Conservation (phyloP, 2,797 vertebrate genomes). For the Pristis pectinata region DNA sequence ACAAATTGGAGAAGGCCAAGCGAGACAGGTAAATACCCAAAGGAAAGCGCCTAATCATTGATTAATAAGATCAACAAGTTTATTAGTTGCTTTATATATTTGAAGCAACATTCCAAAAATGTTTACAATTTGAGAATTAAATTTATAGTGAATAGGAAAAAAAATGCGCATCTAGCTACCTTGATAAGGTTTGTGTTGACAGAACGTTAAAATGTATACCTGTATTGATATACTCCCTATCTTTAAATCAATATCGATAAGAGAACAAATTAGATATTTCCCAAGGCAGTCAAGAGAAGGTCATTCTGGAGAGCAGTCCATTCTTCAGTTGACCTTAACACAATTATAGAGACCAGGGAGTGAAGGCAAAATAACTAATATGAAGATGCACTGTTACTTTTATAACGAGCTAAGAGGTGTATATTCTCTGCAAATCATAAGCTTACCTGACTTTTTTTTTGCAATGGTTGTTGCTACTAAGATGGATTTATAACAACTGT, state of each 20-base stretch:
- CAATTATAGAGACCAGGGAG: too few relatives aligned
- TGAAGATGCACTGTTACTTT: not conserved
- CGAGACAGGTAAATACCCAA: conserved; percentile 67
- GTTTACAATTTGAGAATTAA: not conserved
- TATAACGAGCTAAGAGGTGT: not conserved
- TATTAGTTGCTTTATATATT: not conserved
- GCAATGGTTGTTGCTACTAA: not conserved
- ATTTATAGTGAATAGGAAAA: not conserved
- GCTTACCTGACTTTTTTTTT: not conserved
- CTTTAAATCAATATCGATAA: not conserved
- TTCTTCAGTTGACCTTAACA: not conserved
- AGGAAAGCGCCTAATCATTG: not conserved
- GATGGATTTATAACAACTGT: not conserved
- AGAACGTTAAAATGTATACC: not conserved
- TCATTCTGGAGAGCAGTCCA: not conserved
- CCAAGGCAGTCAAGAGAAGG: not conserved
- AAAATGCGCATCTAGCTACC: too few relatives aligned
- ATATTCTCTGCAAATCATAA: not conserved
- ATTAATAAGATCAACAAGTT: not conserved
- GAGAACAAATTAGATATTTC: not conserved
- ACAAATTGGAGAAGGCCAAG: conserved; percentile 81
- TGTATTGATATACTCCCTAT: not conserved
- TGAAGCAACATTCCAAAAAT: not conserved
- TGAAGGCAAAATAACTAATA: not conserved
- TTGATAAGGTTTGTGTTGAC: not conserved